Conservation (phyloP, 2,113 vertebrate species). For the Hippocampus zosterae region DNA sequence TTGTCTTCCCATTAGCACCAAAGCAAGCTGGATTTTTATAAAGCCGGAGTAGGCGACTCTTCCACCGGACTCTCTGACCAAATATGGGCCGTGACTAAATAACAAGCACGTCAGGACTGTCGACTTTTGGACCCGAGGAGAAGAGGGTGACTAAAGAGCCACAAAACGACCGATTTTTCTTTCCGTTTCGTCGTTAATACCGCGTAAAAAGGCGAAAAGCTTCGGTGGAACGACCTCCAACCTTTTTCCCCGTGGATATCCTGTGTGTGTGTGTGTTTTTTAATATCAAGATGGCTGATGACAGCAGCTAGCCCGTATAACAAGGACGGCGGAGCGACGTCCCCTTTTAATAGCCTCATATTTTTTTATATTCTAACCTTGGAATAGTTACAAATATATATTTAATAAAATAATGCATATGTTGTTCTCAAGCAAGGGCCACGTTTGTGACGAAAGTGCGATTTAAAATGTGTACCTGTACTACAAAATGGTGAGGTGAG, state of each 20-base stretch:
- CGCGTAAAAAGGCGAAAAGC: slow-evolving; percentile 18
- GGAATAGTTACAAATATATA: not conserved
- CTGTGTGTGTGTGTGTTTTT: slow-evolving; percentile 11
- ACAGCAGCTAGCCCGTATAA: slow-evolving; percentile 70
- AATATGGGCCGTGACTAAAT: slow-evolving; percentile 19
- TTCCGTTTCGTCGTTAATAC: not conserved
- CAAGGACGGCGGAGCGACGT: slow-evolving; percentile 69
- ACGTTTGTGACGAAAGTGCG: slow-evolving; percentile 18
- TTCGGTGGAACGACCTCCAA: slow-evolving; percentile 34
- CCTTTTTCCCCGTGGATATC: slow-evolving; percentile 48
- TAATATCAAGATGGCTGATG: slow-evolving; percentile 76
- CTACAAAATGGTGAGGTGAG: slow-evolving; percentile 63
- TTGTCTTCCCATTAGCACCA: slow-evolving; percentile 39
- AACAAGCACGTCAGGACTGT: slow-evolving; percentile 23
- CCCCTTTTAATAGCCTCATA: slow-evolving; percentile 59
- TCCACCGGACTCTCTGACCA: slow-evolving; percentile 26
- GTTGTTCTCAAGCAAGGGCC: not conserved
- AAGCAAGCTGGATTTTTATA: slow-evolving; percentile 53
- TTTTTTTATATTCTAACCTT: slow-evolving; percentile 47
- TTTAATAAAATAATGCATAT: not conserved
- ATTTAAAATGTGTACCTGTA: slow-evolving; percentile 44
- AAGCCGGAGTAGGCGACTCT: slow-evolving; percentile 32
- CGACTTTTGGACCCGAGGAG: slow-evolving; percentile 24
- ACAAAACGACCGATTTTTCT: slow-evolving; percentile 17
- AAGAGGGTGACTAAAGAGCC: not conserved